Base-by-base conservation (phyloP, 2,888 invertebrate species). In the Leptopilina myrica region DNA sequence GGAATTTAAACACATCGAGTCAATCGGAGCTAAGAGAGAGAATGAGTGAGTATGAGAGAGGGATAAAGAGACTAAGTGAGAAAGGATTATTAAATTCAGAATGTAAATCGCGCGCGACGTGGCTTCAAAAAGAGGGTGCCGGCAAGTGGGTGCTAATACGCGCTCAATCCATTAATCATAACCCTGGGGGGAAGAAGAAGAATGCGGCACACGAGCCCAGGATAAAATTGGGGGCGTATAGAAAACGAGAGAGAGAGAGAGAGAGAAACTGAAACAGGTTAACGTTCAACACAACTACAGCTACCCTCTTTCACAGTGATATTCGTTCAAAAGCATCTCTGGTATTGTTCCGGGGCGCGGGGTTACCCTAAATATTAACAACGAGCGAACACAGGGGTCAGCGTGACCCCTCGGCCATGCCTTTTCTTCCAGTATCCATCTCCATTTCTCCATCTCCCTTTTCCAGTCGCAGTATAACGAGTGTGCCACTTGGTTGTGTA, bases 161-260 rank as follows among this genome's bases (percentile, higher is more conserved):
- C 86, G 85, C 87, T 87, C 89, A 88, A 91, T 89, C 91, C 90
- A 91, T 91, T 91, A 91, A 91, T 91, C 91, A 91, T 91, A 91
- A 90, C 88, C 88, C 86, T 78, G 85, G 86, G 49, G 11, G 12
- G 87, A 33, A 33, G 86, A 85, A 82, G 65, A 80, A 76, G 78
- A 78, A 83, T 73, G 76, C 46, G 56, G 65, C 56, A 46, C 43
- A 43, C 43, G 43, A 43, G 43, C 43, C 43, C 43, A 80, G 62
- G 73, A 77, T 59, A 78, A 73, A 76, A 65, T 64, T 53, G 79
- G 82, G 81, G 82, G 81, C 82, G 80, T 33, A 20, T 20, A 33
- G 33, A 33, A 33, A 33, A 33, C 33, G 33, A 33, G 43, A 43
- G 43, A 43, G 43, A 43, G 43, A 43, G 43, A 43, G 77, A 43